Base-by-base conservation (phyloP, 92 coral and sea anemone species). In the Porites rus region DNA sequence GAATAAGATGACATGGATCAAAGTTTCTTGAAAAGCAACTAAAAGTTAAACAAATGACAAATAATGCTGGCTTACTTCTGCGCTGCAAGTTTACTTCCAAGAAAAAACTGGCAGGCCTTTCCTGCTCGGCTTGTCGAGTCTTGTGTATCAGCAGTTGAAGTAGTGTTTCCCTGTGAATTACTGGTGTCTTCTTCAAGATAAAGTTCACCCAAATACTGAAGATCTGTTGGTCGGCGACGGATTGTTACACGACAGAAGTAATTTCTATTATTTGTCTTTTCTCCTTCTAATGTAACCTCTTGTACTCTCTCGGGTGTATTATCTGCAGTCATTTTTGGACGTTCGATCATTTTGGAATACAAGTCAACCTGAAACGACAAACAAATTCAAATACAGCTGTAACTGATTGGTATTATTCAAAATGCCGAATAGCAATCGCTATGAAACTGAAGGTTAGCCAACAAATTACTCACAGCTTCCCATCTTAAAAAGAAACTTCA, bases 181-280 rank as follows among this genome's bases (percentile, higher is more conserved):
- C 91, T 76, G 12, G 93, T 93, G 80, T 97, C 99, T 72, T 97
- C 99, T 58, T 97, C 98, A 65, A 97, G 95, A 56, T 97, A 97
- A 22, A 97, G 90, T 82, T 97, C 99, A 11, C 99, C 99, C 51
- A 97, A 82, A 80, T 97, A 95, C 84, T 97, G 99, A 22, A 95
- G 88, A 84, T 97, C 99, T 52, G 98, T 96, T 52, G 99, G 99
- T 12, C 99, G 92, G 10, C 96, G 95, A 21, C 96, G 98, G 78
- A 97, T 95, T n/a, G 98, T 97, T 91, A 97, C 99, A 52, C 98
- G 98, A 60, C 99, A 97, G 93, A 89, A 96, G 80, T 95, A 97
- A 86, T 95, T 97, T 61, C 99, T 92, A 82, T 95, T 97, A 77
- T 97, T 96, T 21, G 98, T 97, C 90, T 97, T 97, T 79, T 97